Conservation (phyloP, 2,113 vertebrate species). For the Lampris incognitus region DNA sequence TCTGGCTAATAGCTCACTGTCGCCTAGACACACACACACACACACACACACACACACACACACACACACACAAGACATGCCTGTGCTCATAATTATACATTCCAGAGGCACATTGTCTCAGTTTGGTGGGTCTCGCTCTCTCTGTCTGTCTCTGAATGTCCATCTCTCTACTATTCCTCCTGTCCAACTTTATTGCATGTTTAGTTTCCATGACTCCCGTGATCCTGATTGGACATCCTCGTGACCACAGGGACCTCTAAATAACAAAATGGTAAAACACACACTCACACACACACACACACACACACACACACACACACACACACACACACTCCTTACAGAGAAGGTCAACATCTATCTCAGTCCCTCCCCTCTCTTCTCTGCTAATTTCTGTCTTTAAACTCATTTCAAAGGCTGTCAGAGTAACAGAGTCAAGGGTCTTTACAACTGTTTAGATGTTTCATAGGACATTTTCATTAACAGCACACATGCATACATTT, state of each 20-base stretch:
- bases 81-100: slow-evolving; percentile 75
- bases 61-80: background rate
- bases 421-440: slow-evolving; percentile 7
- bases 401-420: slow-evolving; percentile 1
- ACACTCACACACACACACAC: background rate
- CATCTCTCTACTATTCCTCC: slow-evolving; percentile 4
- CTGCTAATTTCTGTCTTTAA: slow-evolving; percentile 8
- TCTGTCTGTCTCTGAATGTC: slow-evolving; percentile 45
- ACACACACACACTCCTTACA: slow-evolving; percentile 20
- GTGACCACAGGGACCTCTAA: slow-evolving; percentile 1
- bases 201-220: slow-evolving; percentile 34
- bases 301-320: slow-evolving; percentile 1
- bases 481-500: background rate
- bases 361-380: background rate
- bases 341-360: background rate
- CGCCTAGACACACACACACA: slow-evolving; percentile 29
- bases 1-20: slow-evolving; percentile 63
- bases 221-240: slow-evolving; percentile 20
- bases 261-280: slow-evolving; percentile 21
- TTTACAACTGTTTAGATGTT: too few species aligned
- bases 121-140: slow-evolving; percentile 18
- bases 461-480: background rate
- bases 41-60: slow-evolving; percentile 26
- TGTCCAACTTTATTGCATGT: slow-evolving; percentile 24
- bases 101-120: slow-evolving; percentile 68